phyloP scores from a whole-genome alignment of 1,140 invertebrate genomes.

The Copidosoma floridanum region DNA sequence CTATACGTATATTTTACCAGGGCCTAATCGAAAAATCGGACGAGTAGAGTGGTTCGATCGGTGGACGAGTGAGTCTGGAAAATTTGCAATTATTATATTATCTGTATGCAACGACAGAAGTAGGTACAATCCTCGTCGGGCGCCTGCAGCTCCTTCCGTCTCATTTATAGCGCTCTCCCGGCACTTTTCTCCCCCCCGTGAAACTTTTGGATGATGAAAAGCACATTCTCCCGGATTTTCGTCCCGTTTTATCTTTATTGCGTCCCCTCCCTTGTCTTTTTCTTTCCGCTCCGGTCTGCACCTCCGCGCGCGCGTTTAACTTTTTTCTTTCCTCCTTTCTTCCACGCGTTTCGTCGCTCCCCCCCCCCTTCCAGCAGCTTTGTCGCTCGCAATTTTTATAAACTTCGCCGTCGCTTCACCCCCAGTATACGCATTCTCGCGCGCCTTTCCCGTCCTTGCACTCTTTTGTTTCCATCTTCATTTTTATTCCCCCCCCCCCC shows the following conservation, averaged over 20 bases:
- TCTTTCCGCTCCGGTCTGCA: neutral
- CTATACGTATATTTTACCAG: too few relatives aligned
- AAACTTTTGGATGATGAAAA: slow-evolving; percentile 18
- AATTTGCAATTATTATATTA: too few relatives aligned
- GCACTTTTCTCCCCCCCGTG: neutral
- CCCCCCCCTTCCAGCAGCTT: neutral
- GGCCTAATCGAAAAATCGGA: too few relatives aligned
- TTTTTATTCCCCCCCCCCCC: too few relatives aligned
- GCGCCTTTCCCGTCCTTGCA: neutral
- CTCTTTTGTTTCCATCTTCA: neutral
- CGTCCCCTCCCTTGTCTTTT: slow-evolving; percentile 17
- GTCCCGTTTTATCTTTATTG: slow-evolving; percentile 20
- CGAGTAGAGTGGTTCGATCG: too few relatives aligned
- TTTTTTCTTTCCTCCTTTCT: neutral
- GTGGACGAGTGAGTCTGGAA: too few relatives aligned
- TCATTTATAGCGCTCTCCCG: too few relatives aligned
- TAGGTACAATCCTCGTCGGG: too few relatives aligned
- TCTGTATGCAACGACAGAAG: too few relatives aligned
- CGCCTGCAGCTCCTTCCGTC: neutral
- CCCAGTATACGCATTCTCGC: neutral
- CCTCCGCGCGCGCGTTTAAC: neutral
- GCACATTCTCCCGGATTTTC: slow-evolving; percentile 16
- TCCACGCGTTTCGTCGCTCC: slow-evolving; percentile 1
- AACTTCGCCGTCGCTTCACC: neutral
- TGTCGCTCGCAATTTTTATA: slow-evolving; percentile 24